Evolutionary conservation across 2,797 vertebrate genomes (phyloP).

Genomic region (Pteropus rufus): DNA sequence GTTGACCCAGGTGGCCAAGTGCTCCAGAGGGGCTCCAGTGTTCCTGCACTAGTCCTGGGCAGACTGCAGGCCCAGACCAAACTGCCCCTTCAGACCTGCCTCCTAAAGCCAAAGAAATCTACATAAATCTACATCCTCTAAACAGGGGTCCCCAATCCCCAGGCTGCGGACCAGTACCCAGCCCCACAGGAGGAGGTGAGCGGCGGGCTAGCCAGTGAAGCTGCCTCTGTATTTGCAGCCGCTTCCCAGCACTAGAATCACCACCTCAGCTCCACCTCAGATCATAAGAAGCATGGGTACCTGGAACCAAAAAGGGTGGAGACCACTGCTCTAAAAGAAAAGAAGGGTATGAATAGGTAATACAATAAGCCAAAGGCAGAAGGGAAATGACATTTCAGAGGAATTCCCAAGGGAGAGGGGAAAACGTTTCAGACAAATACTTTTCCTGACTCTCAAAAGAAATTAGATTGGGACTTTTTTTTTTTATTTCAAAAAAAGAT

Average conservation of each 20-base stretch:
- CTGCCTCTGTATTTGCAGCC: too few relatives aligned
- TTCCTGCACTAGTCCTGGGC: neutral
- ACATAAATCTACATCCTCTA: neutral
- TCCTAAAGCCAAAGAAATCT: neutral
- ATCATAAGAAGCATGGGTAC: too few relatives aligned
- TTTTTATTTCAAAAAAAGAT: neutral
- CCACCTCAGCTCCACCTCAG: too few relatives aligned
- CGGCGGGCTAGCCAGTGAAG: too few relatives aligned
- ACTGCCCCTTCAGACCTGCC: neutral
- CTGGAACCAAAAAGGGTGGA: too few relatives aligned
- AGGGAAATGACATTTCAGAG: neutral
- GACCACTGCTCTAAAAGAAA: too few relatives aligned
- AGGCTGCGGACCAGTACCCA: too few relatives aligned
- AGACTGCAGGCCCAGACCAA: neutral
- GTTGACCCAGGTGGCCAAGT: accelerated
- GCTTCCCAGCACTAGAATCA: too few relatives aligned
- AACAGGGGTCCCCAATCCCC: too few relatives aligned
- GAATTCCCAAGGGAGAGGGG: neutral
- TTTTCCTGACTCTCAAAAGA: neutral
- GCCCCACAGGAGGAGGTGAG: too few relatives aligned
- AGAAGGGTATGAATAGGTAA: neutral
- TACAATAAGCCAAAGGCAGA: neutral
- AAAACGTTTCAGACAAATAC: neutral
- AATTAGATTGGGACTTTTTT: neutral
- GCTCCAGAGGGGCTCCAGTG: too few relatives aligned